These are phyloP conservation scores for Labia minor DNA, from an alignment of 2,888 invertebrate genomes.

Conservation along the genomic window DNA sequence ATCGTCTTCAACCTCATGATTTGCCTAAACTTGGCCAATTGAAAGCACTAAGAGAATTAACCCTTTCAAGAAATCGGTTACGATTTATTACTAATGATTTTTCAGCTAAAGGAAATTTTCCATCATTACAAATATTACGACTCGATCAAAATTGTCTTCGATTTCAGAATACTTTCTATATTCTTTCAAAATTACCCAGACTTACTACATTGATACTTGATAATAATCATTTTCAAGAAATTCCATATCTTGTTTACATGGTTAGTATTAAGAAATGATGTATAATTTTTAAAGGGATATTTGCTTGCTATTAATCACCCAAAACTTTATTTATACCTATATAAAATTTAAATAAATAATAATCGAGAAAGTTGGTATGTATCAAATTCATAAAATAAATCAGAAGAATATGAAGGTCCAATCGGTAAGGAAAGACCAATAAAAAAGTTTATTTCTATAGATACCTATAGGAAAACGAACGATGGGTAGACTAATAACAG, in stretches of 20 bases:
- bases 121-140: background rate
- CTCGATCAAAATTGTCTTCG: conserved; percentile 14
- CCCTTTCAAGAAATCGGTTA: conserved; percentile 1
- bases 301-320: too few relatives aligned
- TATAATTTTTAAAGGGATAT: too few relatives aligned
- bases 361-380: too few relatives aligned
- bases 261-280: background rate
- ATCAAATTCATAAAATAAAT: too few relatives aligned
- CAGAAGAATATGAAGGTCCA: too few relatives aligned
- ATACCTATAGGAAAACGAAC: too few relatives aligned
- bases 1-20: background rate
- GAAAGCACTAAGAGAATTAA: background rate
- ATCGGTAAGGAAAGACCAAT: too few relatives aligned
- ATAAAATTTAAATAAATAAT: too few relatives aligned
- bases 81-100: background rate
- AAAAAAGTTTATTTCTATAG: too few relatives aligned
- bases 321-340: too few relatives aligned
- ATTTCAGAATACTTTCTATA: background rate
- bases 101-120: background rate
- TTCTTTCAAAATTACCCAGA: background rate
- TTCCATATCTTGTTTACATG: background rate
- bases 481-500: too few relatives aligned
- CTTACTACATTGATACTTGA: conserved; percentile 14
- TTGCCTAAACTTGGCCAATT: conserved; percentile 5
- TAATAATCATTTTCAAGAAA: conserved; percentile 2